phyloP scores from a whole-genome alignment of 2,797 vertebrate species.

The Bradypus variegatus region DNA sequence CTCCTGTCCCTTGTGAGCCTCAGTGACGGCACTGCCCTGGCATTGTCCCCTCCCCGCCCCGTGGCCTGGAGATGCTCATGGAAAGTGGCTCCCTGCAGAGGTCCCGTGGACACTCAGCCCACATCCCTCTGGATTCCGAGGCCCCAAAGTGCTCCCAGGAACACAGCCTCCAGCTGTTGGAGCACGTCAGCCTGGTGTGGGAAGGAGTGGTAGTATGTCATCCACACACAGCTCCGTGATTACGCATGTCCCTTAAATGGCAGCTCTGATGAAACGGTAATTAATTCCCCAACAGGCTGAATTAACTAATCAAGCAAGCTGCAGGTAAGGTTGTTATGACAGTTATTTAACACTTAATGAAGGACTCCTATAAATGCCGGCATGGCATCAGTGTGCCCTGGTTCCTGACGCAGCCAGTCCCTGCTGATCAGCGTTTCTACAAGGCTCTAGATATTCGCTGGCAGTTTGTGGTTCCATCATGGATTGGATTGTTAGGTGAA shows the following conservation, averaged over 20 bases:
- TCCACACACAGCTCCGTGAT: not conserved
- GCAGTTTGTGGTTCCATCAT: accelerated
- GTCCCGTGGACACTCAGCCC: not conserved
- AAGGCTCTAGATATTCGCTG: not conserved
- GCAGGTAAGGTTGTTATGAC: slow-evolving; percentile 60
- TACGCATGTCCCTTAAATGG: not conserved
- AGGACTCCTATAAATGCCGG: not conserved
- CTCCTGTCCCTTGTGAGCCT: too few relatives aligned
- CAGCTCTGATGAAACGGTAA: slow-evolving; percentile 52
- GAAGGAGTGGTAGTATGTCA: not conserved
- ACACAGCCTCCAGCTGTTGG: not conserved
- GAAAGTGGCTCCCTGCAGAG: not conserved
- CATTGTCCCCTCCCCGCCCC: not conserved
- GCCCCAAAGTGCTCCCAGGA: accelerated
- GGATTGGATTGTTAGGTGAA: not conserved
- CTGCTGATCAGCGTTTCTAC: not conserved
- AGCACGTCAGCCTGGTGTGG: not conserved
- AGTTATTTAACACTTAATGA: slow-evolving; percentile 65
- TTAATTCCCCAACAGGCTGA: slow-evolving; percentile 62
- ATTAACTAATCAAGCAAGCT: slow-evolving; percentile 62
- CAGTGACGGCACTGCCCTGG: too few relatives aligned
- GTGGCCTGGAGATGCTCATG: not conserved
- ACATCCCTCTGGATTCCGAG: not conserved
- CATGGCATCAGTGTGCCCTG: not conserved
- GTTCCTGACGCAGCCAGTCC: not conserved